Evolutionary conservation across 2,888 invertebrate genomes (phyloP), one percentile per base, ranked within the genome.

Genomic region (Ichneumoninae sp.): DNA sequence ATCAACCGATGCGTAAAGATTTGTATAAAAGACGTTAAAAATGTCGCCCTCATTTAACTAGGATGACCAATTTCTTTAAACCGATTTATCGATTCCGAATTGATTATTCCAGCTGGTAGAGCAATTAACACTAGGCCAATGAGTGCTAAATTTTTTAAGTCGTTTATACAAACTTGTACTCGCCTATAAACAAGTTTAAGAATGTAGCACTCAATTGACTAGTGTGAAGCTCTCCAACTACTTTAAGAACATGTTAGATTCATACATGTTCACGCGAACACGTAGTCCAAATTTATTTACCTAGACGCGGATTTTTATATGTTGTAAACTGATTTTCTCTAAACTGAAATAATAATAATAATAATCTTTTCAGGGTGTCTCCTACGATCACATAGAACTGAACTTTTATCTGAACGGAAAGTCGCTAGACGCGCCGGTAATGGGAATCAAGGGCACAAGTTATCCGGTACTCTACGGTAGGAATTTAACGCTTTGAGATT

Each of bases 311-410:
- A 40, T 40, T 40, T 40, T 3, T 10, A 40, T 10, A 40, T 3
- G 40, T 40, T 40, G 10, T 10, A 40, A 8, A 40, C 40, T 8
- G 10, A 40, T 3, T 40, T 40, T 40, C 8, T 40, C 2, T 40
- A 3, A 40, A 40, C 1, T 40, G 40, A 40, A 40, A 40, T 40
- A 10, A 40, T 10, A 40, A 40, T 40, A 30, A 26, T 60, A 26
- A 3, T 26, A 26, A 33, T 57, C 40, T 78, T 94, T 94, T 82
- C 91, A 96, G 96, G 99, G 99, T 33, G 95, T 99, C 50, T 97
- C 98, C 0, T 99, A 97, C 93, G 99, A 99, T 93, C 99, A 99
- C 93, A 97, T 99, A 82, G 98, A 99, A 91, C 94, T 99, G 82
- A 98, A 98, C 93, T 98, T 99, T 94, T 99, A 96, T 94, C 94